A percentile compares a stretch with the other conserved stretches of the same genome.
These are phyloP conservation scores for Lipotes vexillifer DNA, from an alignment of 2,113 vertebrate genomes.

Conservation along the genomic window DNA sequence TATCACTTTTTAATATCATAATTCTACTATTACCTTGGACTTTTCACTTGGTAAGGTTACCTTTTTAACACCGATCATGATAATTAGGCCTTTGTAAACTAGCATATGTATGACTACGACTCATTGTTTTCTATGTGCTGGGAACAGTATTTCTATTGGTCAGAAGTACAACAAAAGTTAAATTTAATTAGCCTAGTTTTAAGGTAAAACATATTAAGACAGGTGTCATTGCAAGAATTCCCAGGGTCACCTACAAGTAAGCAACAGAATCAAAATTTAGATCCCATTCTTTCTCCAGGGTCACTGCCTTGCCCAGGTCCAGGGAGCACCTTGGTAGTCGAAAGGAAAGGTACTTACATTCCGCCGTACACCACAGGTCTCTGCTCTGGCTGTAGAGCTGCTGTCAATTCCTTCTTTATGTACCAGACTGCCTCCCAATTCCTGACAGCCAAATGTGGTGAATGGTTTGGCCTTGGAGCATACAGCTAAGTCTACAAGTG, in stretches of 20 bases:
- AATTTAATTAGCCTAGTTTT: not conserved
- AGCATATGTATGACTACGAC: not conserved
- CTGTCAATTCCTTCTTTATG: not conserved
- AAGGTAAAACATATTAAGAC: not conserved
- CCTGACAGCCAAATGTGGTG: not conserved
- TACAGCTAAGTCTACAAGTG: not conserved
- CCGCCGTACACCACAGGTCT: not conserved
- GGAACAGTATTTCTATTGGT: not conserved
- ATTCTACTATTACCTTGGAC: not conserved
- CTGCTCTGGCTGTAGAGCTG: not conserved
- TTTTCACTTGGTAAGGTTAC: not conserved
- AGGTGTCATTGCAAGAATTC: not conserved
- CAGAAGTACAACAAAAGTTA: not conserved
- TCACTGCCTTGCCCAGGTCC: not conserved
- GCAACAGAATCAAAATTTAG: not conserved
- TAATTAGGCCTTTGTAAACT: not conserved
- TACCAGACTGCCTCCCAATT: not conserved
- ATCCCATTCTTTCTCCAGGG: not conserved
- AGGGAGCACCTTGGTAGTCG: accelerated
- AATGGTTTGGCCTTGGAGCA: not conserved
- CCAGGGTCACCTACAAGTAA: not conserved
- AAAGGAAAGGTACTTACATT: not conserved
- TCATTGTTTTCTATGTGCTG: not conserved
- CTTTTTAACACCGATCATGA: not conserved
- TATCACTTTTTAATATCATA: not conserved